Percentiles rank a stretch among this genome's conserved stretches.
phyloP scores from a whole-genome alignment of 2,888 invertebrate genomes.

The Ectemnius continuus region DNA sequence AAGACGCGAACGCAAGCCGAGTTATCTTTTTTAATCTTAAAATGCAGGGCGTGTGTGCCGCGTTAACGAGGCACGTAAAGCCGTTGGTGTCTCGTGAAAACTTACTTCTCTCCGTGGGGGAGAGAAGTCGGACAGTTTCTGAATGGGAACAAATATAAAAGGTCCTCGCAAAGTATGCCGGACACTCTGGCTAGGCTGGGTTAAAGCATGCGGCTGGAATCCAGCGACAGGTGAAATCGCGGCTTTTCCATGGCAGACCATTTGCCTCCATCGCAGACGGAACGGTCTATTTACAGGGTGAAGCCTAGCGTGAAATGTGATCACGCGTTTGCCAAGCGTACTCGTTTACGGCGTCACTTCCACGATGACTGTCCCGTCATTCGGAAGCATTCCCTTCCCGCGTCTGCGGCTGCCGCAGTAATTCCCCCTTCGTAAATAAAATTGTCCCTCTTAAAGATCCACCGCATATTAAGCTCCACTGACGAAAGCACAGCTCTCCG shows the following conservation, averaged over 20 bases:
- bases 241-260: slow-evolving; percentile 20
- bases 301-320: slow-evolving; percentile 40
- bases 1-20: background rate
- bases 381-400: slow-evolving; percentile 19
- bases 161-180: too few species aligned
- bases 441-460: too few species aligned
- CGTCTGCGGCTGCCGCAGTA: too few species aligned
- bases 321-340: slow-evolving; percentile 31
- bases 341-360: slow-evolving; percentile 31
- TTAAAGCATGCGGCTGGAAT: slow-evolving; percentile 18
- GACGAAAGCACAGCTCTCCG: too few species aligned
- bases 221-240: slow-evolving; percentile 29
- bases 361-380: slow-evolving; percentile 26
- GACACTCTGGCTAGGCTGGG: background rate
- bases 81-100: too few species aligned
- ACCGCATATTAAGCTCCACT: too few species aligned
- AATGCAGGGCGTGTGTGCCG: too few species aligned
- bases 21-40: background rate
- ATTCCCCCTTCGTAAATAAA: too few species aligned
- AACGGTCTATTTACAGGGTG: slow-evolving; percentile 9
- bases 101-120: too few species aligned
- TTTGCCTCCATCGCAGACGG: slow-evolving; percentile 16
- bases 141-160: too few species aligned
- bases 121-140: too few species aligned
- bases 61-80: too few species aligned